Base-by-base conservation (phyloP, 2,113 vertebrate species). In the Rhodinocichla rosea region DNA sequence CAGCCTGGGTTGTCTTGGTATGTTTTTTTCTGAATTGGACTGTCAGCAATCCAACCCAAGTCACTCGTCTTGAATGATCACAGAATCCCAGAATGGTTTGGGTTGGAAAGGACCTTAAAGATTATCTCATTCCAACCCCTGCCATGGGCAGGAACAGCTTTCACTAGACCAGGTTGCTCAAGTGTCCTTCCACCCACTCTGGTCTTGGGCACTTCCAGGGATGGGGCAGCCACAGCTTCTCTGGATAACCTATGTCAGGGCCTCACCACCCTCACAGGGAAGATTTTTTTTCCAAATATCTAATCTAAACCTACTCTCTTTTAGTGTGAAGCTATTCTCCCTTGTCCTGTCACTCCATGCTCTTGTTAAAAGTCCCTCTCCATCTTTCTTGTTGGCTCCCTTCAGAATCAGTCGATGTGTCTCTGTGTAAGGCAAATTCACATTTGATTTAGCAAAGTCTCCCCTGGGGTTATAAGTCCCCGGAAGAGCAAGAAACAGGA, bases 51-150 rank as follows among this genome's bases (percentile, higher is more conserved):
- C 13, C 71, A 83, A n/a, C 22, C 37, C 26, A 11, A 60, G 28
- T 39, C 32, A 32, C 47, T 74, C 0, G 0, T 47, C 81, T 62
- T 0, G 0, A 81, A 62, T 42, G 49, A 44, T 7, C 53, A 75
- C 20, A 83, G 45, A 60, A 53, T 22, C 20, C 30, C 11, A 40
- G 62, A 83, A 68, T 35, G n/a, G 17, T 69, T 40, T 76, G 45
- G 20, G 20, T 47, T 47, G 45, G 39, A 68, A 75, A 33, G 28
- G 45, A 60, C 28, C 28, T 60, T 68, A 45, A 39, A 75, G 23
- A 30, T 40, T 16, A 53, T 35, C 30, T 40, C 10, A 20, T 35
- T 83, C 24, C 62, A 53, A 30, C 4, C 40, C 20, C 17, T 60
- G 14, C 24, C 23, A 39, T 26, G 11, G 20, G 20, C 30, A 69